Percentiles rank a stretch among this genome's conserved stretches.
These are phyloP conservation scores for Cordilura impudica DNA, from an alignment of 2,888 invertebrate species.

Conservation along the genomic window DNA sequence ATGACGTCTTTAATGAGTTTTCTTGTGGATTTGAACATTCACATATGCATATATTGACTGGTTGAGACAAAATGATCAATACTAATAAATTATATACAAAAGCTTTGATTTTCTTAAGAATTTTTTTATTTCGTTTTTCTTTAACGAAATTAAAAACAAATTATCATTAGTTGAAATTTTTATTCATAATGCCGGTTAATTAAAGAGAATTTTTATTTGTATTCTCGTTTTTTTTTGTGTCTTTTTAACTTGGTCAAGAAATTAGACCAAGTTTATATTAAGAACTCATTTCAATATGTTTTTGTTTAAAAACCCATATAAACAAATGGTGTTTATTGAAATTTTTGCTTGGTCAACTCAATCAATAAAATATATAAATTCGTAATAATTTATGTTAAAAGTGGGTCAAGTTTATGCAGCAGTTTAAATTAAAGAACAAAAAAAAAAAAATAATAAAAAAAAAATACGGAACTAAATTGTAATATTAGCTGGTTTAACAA, in stretches of 20 bases:
- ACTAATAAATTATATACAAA: slow-evolving; percentile 57
- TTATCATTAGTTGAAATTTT: slow-evolving; percentile 53
- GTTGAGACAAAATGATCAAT: slow-evolving; percentile 54
- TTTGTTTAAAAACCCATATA: slow-evolving; percentile 22
- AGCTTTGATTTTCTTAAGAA: slow-evolving; percentile 58
- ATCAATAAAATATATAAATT: slow-evolving; percentile 30
- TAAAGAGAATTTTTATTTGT: background rate
- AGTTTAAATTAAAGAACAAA: slow-evolving; percentile 14
- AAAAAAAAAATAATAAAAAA: background rate
- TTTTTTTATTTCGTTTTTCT: slow-evolving; percentile 9
- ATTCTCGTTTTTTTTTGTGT: slow-evolving; percentile 2
- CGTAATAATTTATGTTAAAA: slow-evolving; percentile 23
- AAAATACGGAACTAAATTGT: slow-evolving; percentile 39
- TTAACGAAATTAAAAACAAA: slow-evolving; percentile 57
- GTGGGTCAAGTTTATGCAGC: slow-evolving; percentile 57
- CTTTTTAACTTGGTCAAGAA: slow-evolving; percentile 50
- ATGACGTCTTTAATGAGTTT: slow-evolving; percentile 61
- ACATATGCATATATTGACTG: background rate
- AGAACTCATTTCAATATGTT: too few relatives aligned
- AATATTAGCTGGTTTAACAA: background rate
- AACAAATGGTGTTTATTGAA: background rate
- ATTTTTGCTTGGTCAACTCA: slow-evolving; percentile 41
- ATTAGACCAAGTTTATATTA: slow-evolving; percentile 56
- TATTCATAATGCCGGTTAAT: too few relatives aligned
- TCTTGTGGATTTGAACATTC: too few relatives aligned